These are phyloP conservation scores for Mimachlamys varia DNA, from an alignment of 2,888 invertebrate species.

Conservation along the genomic window DNA sequence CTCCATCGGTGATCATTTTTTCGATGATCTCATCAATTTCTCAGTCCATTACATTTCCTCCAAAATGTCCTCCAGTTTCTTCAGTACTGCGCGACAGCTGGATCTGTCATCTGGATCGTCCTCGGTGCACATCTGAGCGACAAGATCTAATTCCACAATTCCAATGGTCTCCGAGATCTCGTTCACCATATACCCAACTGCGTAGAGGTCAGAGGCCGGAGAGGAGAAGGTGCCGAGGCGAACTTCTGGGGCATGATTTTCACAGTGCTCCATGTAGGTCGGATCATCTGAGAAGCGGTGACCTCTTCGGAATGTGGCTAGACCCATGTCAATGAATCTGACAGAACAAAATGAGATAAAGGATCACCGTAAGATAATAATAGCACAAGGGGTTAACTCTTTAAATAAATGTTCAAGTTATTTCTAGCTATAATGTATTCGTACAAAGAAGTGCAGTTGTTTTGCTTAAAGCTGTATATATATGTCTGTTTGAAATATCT, in stretches of 20 bases:
- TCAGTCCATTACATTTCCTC: neutral
- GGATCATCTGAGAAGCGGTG: neutral
- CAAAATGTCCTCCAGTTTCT: constrained; percentile 8
- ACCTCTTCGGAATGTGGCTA: neutral
- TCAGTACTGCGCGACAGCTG: neutral
- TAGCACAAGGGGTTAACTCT: too few species aligned
- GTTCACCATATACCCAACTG: neutral
- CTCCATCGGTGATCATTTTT: too few species aligned
- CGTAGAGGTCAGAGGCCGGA: neutral
- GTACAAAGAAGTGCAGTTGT: too few species aligned
- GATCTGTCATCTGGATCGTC: neutral
- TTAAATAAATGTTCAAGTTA: too few species aligned
- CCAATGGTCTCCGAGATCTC: constrained; percentile 1
- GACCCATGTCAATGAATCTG: constrained; percentile 1
- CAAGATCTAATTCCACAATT: neutral
- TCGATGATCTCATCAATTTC: too few species aligned
- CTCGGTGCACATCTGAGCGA: neutral
- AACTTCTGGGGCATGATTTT: neutral
- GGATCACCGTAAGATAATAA: too few species aligned
- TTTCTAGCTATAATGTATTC: too few species aligned
- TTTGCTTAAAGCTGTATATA: too few species aligned
- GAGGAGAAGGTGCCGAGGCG: neutral
- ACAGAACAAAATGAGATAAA: too few species aligned
- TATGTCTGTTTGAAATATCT: too few species aligned
- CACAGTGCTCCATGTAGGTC: neutral